Evolutionary conservation across 2,113 vertebrate genomes (phyloP).

Genomic region (Penelope pileata): DNA sequence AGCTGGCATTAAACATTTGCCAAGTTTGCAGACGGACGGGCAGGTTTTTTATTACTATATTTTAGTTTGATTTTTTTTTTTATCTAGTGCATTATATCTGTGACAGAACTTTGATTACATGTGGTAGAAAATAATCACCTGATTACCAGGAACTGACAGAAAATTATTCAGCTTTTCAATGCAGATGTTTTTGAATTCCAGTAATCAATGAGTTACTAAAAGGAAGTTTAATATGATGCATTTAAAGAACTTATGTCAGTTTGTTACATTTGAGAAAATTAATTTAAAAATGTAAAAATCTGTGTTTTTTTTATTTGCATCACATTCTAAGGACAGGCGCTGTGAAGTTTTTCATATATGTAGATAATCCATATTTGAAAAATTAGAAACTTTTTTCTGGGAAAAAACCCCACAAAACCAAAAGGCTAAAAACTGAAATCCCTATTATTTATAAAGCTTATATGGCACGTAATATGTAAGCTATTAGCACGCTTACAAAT

Average conservation of each 20-base stretch:
- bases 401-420: background rate
- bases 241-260: conserved; percentile 53
- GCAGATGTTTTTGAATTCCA: background rate
- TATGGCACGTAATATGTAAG: background rate
- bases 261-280: conserved; percentile 36
- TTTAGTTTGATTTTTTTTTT: conserved; percentile 10
- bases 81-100: conserved; percentile 12
- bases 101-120: conserved; percentile 50
- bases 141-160: background rate
- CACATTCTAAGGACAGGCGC: background rate
- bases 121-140: background rate
- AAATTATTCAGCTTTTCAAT: background rate
- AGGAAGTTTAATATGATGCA: background rate
- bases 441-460: background rate
- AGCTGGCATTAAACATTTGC: conserved; percentile 30
- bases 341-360: background rate
- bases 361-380: background rate
- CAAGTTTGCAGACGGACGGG: conserved; percentile 7
- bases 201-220: conserved; percentile 24
- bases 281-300: background rate
- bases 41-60: conserved; percentile 22
- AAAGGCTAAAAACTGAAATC: background rate
- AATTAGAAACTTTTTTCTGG: background rate
- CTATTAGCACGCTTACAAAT: background rate
- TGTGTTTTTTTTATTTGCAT: conserved; percentile 16